A percentile compares a stretch with the other conserved stretches of the same genome.
Evolutionary conservation across 2,797 vertebrate species (phyloP).

Genomic region (Ciconia nigra): DNA sequence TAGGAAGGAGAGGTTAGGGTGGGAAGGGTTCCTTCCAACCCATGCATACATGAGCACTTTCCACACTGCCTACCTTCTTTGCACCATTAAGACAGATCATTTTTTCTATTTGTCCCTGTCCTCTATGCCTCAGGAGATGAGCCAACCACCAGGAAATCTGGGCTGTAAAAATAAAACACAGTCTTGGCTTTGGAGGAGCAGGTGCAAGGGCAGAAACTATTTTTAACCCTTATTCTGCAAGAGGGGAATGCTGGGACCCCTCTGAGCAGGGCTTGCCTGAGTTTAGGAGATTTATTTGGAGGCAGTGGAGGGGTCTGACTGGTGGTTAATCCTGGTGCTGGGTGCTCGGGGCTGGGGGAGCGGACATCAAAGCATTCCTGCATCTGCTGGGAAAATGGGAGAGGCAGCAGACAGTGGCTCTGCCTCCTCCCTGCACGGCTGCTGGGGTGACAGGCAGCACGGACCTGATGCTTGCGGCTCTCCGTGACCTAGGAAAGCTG

Average conservation of each 20-base stretch:
- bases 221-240: neutral
- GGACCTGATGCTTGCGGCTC: neutral
- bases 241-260: neutral
- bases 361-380: slow-evolving; percentile 37
- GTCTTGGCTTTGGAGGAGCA: neutral
- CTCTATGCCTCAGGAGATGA: neutral
- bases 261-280: neutral
- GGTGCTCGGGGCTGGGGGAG: neutral
- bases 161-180: neutral
- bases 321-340: slow-evolving; percentile 2
- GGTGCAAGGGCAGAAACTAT: neutral
- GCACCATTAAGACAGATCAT: rapidly evolving
- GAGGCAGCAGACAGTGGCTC: neutral
- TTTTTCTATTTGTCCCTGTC: neutral
- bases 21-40: neutral
- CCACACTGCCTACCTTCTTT: neutral
- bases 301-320: neutral
- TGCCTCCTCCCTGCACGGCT: neutral
- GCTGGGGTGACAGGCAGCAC: rapidly evolving
- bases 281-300: slow-evolving; percentile 16
- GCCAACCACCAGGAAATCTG: neutral
- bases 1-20: neutral
- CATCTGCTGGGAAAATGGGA: neutral
- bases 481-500: neutral
- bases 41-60: rapidly evolving